phyloP scores from a whole-genome alignment of 2,113 vertebrate genomes.

The Lycaon pictus region DNA sequence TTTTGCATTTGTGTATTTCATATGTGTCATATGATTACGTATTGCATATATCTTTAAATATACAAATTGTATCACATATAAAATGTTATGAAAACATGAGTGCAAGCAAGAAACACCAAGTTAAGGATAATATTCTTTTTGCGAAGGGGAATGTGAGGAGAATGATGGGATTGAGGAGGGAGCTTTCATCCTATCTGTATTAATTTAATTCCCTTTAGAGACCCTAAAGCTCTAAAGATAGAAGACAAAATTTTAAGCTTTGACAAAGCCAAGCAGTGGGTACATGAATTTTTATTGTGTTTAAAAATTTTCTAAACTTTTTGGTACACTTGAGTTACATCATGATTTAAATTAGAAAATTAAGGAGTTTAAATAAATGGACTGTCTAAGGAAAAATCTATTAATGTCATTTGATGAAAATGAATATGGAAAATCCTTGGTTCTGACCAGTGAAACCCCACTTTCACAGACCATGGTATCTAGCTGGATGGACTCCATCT shows the following conservation, averaged over 20 bases:
- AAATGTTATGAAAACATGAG: slow-evolving; percentile 33
- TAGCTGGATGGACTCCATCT: not conserved
- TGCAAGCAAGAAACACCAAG: not conserved
- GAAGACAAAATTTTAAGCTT: slow-evolving; percentile 32
- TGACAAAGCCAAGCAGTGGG: not conserved
- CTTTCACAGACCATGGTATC: not conserved
- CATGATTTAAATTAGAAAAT: slow-evolving; percentile 37
- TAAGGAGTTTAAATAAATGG: not conserved
- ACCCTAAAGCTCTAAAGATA: not conserved
- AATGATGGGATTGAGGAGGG: not conserved
- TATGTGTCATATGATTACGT: not conserved
- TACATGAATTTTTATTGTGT: not conserved
- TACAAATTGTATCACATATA: not conserved
- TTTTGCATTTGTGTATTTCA: not conserved
- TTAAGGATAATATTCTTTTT: slow-evolving; percentile 13
- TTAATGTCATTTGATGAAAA: slow-evolving; percentile 29
- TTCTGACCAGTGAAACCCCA: slow-evolving; percentile 27
- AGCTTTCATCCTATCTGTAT: not conserved
- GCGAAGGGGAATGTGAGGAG: not conserved
- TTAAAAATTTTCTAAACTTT: not conserved
- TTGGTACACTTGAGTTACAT: slow-evolving; percentile 13
- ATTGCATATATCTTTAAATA: not conserved
- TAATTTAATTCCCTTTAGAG: not conserved
- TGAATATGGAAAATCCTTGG: slow-evolving; percentile 5
- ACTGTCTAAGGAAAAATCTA: not conserved